Evolutionary conservation across 2,888 invertebrate species (phyloP), one percentile per base, ranked within the genome.

Genomic region (Drosophila antonietae): DNA sequence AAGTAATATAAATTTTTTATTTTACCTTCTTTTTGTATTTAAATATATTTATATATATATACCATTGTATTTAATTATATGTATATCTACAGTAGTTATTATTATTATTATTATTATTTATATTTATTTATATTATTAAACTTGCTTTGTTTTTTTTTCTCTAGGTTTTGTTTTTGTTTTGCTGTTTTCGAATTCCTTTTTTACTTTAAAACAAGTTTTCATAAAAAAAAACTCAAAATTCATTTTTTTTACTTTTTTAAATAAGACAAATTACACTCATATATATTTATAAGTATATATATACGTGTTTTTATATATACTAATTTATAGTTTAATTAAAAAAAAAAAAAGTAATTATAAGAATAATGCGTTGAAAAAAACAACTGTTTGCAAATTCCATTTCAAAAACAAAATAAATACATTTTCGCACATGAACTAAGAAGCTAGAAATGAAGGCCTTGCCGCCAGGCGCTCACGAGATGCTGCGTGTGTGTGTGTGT

Each of bases 1-100:
- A 85, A 87, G 75, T 78, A 75, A 78, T 75, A 78, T 81, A 85
- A 89, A 89, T 82, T 84, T 84, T 82, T 82, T 80, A 81, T 75
- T 68, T 78, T 78, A 74, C 75, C 57, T 80, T 73, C 49, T 62
- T 52, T 76, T 80, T 75, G 64, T 80, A 73, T 77, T 77, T 80
- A 73, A 75, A 86, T 83, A 80, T 80, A 65, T 81, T 66, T 76
- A 31, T 53, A 72, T 69, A 62, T 77, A 63, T 77, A 71, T 80
- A 73, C 69, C 68, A 68, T 77, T 71, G 62, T 72, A 73, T 82
- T 78, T 73, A 75, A 73, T 75, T 74, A 71, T 68, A 81, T 81
- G 78, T 80, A 73, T 79, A 80, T 80, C 75, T 78, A 75, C 72
- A 72, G 64, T 81, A 87, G 81, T 79, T 76, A 37, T 37, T 37